Base-by-base conservation (phyloP, 2,113 vertebrate genomes). In the Athene cunicularia region DNA sequence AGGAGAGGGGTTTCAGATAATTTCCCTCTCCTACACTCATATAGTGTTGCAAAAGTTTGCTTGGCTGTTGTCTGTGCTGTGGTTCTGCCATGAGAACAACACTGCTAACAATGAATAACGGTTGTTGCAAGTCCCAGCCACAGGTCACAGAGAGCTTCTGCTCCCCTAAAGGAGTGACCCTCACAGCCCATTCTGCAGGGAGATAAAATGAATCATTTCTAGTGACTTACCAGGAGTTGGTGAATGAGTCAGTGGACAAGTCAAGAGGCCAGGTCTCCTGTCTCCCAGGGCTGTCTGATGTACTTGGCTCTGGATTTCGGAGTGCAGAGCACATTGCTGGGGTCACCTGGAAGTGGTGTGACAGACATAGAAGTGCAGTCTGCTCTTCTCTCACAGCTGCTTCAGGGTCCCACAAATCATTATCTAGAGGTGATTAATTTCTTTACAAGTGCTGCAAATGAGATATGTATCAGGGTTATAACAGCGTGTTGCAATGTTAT, bases 1-100 rank as follows among this genome's bases (percentile, higher is more conserved):
- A 52, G 45, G 28, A 63, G 16, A 45, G 22, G 43, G 39, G 6
- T 79, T 80, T 74, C n/a, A 9, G 14, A 11, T 53, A 32, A 7
- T 43, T 76, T 74, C 6, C 4, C 23, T 32, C 47, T 58, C 6
- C 33, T 24, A 10, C 17, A 9, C 0, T 3, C 0, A 0, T 11
- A 5, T 19, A 43, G 47, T 21, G 15, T 30, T 67, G 74, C 17
- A 66, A 20, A 22, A 30, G 9, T 81, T 85, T 71, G 5, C 77
- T 95, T 80, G 67, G 11, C 56, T 66, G 18, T 22, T 90, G 24
- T 50, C 41, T 28, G 24, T 63, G 79, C 22, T 1, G 0, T 41
- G 60, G 27, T 75, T 19, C 52, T 50, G 45, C 74, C 58, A 5
- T 14, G 45, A 71, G 49, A 70, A 53, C 56, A 63, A 2, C 45